Evolutionary conservation across 2,797 vertebrate species (phyloP), one percentile per base, ranked within the genome.

Genomic region (Halcyon badia): DNA sequence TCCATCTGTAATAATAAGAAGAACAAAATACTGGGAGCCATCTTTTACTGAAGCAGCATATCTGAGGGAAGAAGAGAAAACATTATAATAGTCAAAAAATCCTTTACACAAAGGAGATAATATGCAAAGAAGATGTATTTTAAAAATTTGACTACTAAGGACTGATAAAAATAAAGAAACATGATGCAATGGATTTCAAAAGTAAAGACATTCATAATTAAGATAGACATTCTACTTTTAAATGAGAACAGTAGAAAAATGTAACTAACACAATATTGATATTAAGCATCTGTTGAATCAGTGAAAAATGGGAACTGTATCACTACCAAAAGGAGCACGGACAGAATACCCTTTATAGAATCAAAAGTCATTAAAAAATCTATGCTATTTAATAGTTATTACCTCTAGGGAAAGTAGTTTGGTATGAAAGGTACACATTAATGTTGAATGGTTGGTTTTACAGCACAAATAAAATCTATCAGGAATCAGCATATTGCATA

Each of bases 1-100:
- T 21, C 99, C 99, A 10, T 99, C 99, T 15, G 99, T 99, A 97
- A 99, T 98, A 98, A 99, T 99, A 97, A 99, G 99, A 86, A 99
- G 99, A 96, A 99, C 97, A 96, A 99, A 99, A 98, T 99, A 99
- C 98, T 99, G 99, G 25, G 99, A 99, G 91, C 99, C 99, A 35
- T 99, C 99, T 97, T 99, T 99, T 95, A 99, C 98, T 4, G 99
- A 99, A 37, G 99, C 98, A 86, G 99, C 99, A 15, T 99, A 99
- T 96, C 99, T 99, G 96, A 73, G 94, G 94, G 46, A 91, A 93
- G 24, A 93, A 70, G 85, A 90, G 88, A 2, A 14, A 87, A 73
- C 20, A 58, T 39, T n/a, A 13, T 11, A 69, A 88, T 3, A 52
- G 61, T 16, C 56, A 88, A 72, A 54, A 66, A 17, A 4, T 8